Evolutionary conservation across 1,140 invertebrate species (phyloP).

Genomic region (Sitodiplosis mosellana): DNA sequence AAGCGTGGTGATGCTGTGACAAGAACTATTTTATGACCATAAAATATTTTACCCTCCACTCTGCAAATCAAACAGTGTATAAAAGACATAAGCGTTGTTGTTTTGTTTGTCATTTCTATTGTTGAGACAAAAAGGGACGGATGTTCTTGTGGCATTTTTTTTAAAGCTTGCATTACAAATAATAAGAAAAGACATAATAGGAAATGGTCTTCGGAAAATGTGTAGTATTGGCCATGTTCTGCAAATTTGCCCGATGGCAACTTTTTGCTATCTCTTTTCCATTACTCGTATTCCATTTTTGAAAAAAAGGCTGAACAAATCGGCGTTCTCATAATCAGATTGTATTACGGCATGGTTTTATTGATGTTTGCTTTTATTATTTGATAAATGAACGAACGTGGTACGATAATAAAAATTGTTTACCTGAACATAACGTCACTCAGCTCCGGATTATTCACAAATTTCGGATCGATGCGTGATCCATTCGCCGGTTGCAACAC

Average conservation of each 20-base stretch:
- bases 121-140: too few species aligned
- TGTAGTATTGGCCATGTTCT: too few species aligned
- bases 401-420: conserved; percentile 1
- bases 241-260: too few species aligned
- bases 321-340: not conserved
- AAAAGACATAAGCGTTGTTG: not conserved
- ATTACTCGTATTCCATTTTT: too few species aligned
- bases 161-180: too few species aligned
- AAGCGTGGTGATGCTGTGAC: conserved; percentile 76
- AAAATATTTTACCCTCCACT: conserved; percentile 80
- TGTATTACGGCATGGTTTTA: not conserved
- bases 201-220: too few species aligned
- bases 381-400: not conserved
- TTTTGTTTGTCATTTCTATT: not conserved
- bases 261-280: too few species aligned
- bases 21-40: conserved; percentile 83
- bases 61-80: conserved; percentile 21
- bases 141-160: too few species aligned
- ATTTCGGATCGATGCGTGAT: conserved; percentile 72
- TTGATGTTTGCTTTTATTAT: not conserved
- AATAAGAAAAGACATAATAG: too few species aligned
- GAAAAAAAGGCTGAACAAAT: too few species aligned
- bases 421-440: conserved; percentile 73
- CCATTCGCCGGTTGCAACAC: conserved; percentile 41
- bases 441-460: conserved; percentile 80